Base-by-base conservation (phyloP, 1,140 invertebrate genomes). In the Nasonia giraulti region DNA sequence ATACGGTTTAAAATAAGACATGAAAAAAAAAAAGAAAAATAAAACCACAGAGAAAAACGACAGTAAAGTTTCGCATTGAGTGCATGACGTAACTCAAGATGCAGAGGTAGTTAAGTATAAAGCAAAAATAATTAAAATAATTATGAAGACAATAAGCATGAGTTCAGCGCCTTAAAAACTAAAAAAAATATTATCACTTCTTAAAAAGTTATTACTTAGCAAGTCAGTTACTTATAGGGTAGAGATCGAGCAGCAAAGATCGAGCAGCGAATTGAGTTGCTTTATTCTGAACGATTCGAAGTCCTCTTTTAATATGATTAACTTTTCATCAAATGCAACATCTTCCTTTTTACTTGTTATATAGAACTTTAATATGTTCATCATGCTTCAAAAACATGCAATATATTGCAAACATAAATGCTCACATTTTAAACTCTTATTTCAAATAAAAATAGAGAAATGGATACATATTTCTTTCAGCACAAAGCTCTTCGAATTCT, bases 81-180 rank as follows among this genome's bases (percentile, higher is more conserved):
- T 80, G 83, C 83, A 84, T 80, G 40, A 40, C 76, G n/a, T 75
- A 84, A 84, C 83, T 84, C 77, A 68, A 47, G 40, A 74, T 68
- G 50, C 77, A 84, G 33, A 74, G 76, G 47, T n/a, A 84, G 33
- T 55, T 20, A 71, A 78, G 55, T 73, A 37, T 20, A 69, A 84
- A 84, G 76, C 69, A 23, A 75, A 75, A 62, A 27, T 47, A 82
- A 77, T 37, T 62, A 77, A 77, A 50, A 75, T 69, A 27, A 80
- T 75, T 62, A 69, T 11, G 27, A 17, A 37, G 66, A 80, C 12
- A 69, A 79, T 14, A 84, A 84, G 83, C 77, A 84, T 76, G 12
- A 74, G 40, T 20, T 78, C 27, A 78, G 62, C 62, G 33, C 7
- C 12, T 33, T 31, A 69, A 69, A 77, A 1, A n/a, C 68, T 71